phyloP scores from a whole-genome alignment of 2,888 invertebrate species.

The Rotaria socialis region DNA sequence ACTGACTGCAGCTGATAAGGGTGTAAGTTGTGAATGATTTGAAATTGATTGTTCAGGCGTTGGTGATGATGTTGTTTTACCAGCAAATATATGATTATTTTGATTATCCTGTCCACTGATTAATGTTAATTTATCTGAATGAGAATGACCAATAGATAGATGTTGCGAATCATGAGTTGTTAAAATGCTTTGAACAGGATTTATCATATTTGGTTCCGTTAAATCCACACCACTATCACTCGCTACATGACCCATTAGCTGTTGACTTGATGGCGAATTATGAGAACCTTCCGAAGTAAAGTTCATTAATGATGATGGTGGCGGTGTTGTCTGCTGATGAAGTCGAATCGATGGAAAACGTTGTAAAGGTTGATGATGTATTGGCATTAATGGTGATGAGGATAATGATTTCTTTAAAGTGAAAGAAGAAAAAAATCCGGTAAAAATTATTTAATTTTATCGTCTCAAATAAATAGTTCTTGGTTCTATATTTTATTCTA shows the following conservation, averaged over 20 bases:
- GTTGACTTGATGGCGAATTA: not conserved
- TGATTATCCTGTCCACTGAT: not conserved
- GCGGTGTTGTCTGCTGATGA: not conserved
- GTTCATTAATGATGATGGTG: not conserved
- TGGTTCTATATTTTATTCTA: too few relatives aligned
- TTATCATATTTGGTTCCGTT: not conserved
- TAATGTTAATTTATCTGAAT: not conserved
- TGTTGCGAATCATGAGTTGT: not conserved
- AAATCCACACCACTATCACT: constrained; percentile 25
- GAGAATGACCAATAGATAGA: not conserved
- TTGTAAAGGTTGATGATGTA: constrained; percentile 5
- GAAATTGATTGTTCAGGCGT: not conserved
- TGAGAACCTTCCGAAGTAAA: not conserved
- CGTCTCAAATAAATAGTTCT: too few relatives aligned
- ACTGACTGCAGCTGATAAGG: not conserved
- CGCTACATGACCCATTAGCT: not conserved
- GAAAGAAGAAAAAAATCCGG: too few relatives aligned
- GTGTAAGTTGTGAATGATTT: not conserved
- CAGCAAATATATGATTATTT: not conserved
- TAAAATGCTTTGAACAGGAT: not conserved
- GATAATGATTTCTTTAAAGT: not conserved
- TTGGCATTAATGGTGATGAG: not conserved
- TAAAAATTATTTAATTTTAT: too few relatives aligned
- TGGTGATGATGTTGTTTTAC: constrained; percentile 26
- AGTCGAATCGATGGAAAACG: not conserved